Conservation (phyloP, 2,113 vertebrate genomes). For the Dissostichus mawsoni region DNA sequence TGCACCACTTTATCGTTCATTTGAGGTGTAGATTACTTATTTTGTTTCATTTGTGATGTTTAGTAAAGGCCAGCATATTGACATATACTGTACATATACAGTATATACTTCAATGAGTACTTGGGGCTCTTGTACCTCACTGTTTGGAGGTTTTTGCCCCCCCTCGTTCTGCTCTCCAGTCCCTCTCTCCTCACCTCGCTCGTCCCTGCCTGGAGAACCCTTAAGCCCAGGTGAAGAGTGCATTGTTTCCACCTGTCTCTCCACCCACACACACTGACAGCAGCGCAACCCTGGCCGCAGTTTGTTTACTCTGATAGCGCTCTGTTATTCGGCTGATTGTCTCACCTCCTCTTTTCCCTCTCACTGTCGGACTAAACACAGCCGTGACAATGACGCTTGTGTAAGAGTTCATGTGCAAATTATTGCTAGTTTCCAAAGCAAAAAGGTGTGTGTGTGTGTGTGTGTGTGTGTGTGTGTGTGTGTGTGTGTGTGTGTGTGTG, state of each 20-base stretch:
- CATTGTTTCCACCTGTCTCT: conserved; percentile 75
- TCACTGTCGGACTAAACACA: conserved; percentile 44
- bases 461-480: conserved; percentile 2
- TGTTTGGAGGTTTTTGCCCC: conserved; percentile 25
- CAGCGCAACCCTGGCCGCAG: conserved; percentile 43
- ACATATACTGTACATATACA: background rate
- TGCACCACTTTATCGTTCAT: background rate
- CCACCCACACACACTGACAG: conserved; percentile 66
- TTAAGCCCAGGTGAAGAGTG: conserved; percentile 71
- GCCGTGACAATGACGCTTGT: conserved; percentile 57
- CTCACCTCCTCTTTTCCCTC: conserved; percentile 56
- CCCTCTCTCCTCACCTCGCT: conserved; percentile 17
- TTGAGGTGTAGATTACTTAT: background rate
- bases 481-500: too few species aligned
- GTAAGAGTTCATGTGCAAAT: conserved; percentile 71
- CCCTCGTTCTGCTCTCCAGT: background rate
- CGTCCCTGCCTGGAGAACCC: conserved; percentile 67
- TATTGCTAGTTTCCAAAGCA: conserved; percentile 43
- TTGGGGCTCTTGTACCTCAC: background rate
- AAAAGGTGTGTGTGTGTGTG: conserved; percentile 32
- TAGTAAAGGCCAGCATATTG: background rate
- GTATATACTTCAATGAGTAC: background rate
- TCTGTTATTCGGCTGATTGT: conserved; percentile 65
- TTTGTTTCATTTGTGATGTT: background rate
- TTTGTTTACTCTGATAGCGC: conserved; percentile 72